Evolutionary conservation across 2,888 invertebrate species (phyloP).

Genomic region (Abrostola triplasia): DNA sequence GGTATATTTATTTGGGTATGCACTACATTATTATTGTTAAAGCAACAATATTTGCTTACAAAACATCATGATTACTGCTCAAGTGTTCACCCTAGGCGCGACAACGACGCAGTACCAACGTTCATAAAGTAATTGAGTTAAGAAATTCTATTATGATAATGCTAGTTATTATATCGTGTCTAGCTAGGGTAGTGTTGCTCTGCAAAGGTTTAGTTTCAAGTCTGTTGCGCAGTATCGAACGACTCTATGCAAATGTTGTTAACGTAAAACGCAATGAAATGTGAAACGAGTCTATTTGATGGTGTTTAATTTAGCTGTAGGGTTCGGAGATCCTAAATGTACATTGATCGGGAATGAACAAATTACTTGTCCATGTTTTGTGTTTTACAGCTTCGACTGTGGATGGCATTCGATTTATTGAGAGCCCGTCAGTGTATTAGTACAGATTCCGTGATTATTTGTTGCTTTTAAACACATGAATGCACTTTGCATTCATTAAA

Average conservation of each 20-base stretch:
- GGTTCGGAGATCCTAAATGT: conserved; percentile 9
- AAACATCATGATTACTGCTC: not conserved
- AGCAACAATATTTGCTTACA: not conserved
- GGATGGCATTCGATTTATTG: too few species aligned
- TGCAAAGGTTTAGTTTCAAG: conserved; percentile 33
- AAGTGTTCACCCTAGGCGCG: conserved; percentile 13
- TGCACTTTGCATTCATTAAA: conserved; percentile 3
- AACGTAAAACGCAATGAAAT: conserved; percentile 47
- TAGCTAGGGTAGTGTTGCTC: conserved; percentile 21
- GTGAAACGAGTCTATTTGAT: conserved; percentile 35
- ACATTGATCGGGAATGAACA: not conserved
- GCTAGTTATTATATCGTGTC: conserved; percentile 23
- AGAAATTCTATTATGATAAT: conserved; percentile 38
- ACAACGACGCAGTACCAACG: not conserved
- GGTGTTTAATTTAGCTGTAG: conserved; percentile 28
- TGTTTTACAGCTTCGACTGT: too few species aligned
- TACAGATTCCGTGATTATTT: not conserved
- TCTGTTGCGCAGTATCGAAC: conserved; percentile 45
- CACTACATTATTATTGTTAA: too few species aligned
- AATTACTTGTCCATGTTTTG: not conserved
- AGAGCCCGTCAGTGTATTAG: not conserved
- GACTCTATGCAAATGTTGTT: conserved; percentile 36
- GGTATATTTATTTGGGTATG: too few species aligned
- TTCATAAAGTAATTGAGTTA: conserved; percentile 30
- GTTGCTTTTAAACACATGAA: not conserved